These are phyloP conservation scores for Eucidaris tribuloides DNA, from an alignment of 35 echinoderm and acorn worm genomes.

Conservation along the genomic window DNA sequence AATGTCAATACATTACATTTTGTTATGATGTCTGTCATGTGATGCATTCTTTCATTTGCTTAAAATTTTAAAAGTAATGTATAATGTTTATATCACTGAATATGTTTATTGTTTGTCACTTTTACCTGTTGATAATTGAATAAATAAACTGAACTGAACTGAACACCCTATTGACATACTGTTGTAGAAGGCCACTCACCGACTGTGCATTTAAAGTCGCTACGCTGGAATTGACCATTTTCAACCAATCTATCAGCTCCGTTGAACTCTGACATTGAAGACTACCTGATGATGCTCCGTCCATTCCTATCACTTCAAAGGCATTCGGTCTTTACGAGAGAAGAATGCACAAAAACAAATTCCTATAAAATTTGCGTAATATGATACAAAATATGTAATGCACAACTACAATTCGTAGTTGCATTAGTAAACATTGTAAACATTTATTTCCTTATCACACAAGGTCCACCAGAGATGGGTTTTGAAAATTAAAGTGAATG, in stretches of 20 bases:
- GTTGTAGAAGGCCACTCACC: constrained; percentile 49
- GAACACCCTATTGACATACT: background rate
- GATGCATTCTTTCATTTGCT: background rate
- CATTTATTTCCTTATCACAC: no score
- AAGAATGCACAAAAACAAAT: no score
- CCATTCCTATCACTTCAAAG: constrained; percentile 83
- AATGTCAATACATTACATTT: background rate
- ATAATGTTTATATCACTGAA: background rate
- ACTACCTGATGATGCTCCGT: constrained; percentile 70
- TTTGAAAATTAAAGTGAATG: no score
- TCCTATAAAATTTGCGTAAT: no score
- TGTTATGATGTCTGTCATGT: background rate
- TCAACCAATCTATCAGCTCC: constrained; percentile 80
- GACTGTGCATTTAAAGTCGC: constrained; percentile 98
- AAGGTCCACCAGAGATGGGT: no score
- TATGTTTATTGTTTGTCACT: background rate
- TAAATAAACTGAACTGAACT: background rate
- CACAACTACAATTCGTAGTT: no score
- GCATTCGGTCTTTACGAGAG: constrained; percentile 45
- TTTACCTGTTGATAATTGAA: background rate
- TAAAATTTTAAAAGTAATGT: background rate
- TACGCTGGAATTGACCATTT: constrained; percentile 72
- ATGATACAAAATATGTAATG: no score
- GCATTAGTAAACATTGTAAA: no score
- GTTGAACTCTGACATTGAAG: constrained; percentile 67